Conservation (phyloP, 2,888 invertebrate species). For the Rhodophaea formosa region DNA sequence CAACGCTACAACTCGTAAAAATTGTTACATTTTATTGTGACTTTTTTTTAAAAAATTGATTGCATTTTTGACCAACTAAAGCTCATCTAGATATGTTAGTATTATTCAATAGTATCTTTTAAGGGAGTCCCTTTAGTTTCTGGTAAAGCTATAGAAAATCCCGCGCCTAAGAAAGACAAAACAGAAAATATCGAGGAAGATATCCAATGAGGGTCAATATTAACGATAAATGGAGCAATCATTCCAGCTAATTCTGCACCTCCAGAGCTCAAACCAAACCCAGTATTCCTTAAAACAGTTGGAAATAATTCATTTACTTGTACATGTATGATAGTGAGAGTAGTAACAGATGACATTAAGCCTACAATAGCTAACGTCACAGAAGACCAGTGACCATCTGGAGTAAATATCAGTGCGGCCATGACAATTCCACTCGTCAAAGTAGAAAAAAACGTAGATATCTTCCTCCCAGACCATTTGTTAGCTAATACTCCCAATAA, state of each 20-base stretch:
- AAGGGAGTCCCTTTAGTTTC: slow-evolving; percentile 56
- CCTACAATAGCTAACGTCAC: slow-evolving; percentile 40
- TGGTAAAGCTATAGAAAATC: slow-evolving; percentile 46
- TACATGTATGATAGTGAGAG: slow-evolving; percentile 42
- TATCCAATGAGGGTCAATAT: slow-evolving; percentile 46
- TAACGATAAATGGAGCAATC: slow-evolving; percentile 52
- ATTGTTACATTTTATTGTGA: no score
- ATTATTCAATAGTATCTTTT: slow-evolving; percentile 45
- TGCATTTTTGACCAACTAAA: no score
- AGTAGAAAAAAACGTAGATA: slow-evolving; percentile 32
- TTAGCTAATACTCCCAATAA: slow-evolving; percentile 39
- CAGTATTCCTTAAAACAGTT: slow-evolving; percentile 57
- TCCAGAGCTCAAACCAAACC: slow-evolving; percentile 43
- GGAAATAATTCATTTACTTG: slow-evolving; percentile 55
- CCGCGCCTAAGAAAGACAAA: slow-evolving; percentile 44
- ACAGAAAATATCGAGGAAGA: slow-evolving; percentile 48
- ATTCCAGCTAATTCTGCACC: slow-evolving; percentile 53
- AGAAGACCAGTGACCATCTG: slow-evolving; percentile 38
- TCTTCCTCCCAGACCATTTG: slow-evolving; percentile 43
- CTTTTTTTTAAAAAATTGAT: no score
- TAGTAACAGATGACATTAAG: slow-evolving; percentile 31
- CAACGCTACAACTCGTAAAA: no score
- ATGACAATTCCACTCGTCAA: slow-evolving; percentile 37
- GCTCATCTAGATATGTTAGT: neutral
- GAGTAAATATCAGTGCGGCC: slow-evolving; percentile 39